Evolutionary conservation across 2,888 invertebrate species (phyloP).

Genomic region (Pheosia gnoma): DNA sequence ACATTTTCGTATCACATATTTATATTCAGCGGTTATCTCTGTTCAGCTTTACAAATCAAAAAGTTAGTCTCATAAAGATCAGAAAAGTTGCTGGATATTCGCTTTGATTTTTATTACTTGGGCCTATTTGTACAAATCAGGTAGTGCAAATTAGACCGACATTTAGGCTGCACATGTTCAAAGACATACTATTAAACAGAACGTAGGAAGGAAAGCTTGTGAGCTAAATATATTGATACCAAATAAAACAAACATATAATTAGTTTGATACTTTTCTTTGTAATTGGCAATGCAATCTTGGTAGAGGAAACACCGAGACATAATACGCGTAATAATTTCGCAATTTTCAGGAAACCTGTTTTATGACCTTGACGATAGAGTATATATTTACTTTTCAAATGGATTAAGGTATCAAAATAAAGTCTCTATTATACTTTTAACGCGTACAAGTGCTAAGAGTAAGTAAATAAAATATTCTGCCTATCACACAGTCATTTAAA

Average conservation of each 20-base stretch:
- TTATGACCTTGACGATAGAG: constrained; percentile 12
- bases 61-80: too few species aligned
- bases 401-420: too few species aligned
- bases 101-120: neutral
- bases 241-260: constrained; percentile 5
- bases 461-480: too few species aligned
- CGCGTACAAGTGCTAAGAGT: too few species aligned
- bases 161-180: neutral
- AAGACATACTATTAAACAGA: neutral
- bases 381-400: constrained; percentile 8
- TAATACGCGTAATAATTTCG: constrained; percentile 9
- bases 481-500: too few species aligned
- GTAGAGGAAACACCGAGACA: constrained; percentile 23
- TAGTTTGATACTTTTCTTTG: constrained; percentile 11
- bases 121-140: neutral
- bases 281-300: constrained; percentile 19
- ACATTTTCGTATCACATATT: neutral
- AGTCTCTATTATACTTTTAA: too few species aligned
- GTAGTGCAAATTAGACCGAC: neutral
- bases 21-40: too few species aligned
- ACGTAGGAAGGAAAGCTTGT: neutral
- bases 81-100: neutral
- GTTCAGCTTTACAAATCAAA: too few species aligned
- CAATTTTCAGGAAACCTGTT: constrained; percentile 31
- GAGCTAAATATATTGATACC: neutral